Percentiles rank a stretch among this genome's conserved stretches.
Evolutionary conservation across 2,888 invertebrate species (phyloP).

Genomic region (Girardia tigrina): DNA sequence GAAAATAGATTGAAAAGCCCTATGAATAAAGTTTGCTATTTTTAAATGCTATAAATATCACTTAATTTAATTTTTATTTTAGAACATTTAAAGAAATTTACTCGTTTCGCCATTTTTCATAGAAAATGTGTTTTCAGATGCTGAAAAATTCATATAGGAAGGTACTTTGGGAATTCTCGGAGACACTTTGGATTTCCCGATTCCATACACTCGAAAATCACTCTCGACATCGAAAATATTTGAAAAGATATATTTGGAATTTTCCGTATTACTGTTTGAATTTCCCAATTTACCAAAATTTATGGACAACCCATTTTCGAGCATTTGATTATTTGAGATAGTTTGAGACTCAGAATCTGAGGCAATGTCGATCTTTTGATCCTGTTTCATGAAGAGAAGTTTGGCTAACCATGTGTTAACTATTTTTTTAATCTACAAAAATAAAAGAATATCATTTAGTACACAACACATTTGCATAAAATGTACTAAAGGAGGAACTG

Average conservation of each 20-base stretch:
- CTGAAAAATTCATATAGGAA: not conserved
- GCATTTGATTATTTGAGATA: not conserved
- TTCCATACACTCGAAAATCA: conserved; percentile 58
- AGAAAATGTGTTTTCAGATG: not conserved
- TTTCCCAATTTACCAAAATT: not conserved
- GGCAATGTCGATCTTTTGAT: not conserved
- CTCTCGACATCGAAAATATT: conserved; percentile 93
- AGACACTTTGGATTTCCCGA: not conserved
- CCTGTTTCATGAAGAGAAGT: conserved; percentile 73
- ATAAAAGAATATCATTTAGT: not conserved
- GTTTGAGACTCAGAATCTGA: not conserved
- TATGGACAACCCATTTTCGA: conserved; percentile 16
- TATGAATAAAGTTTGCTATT: no score
- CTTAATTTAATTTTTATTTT: no score
- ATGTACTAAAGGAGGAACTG: conserved; percentile 92
- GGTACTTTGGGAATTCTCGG: not conserved
- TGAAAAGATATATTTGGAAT: conserved; percentile 82
- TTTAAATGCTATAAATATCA: no score
- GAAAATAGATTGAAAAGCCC: no score
- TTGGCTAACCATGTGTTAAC: conserved; percentile 94
- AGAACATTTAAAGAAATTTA: no score
- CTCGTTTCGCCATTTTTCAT: not conserved
- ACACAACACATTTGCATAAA: no score
- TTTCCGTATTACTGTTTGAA: conserved; percentile 66
- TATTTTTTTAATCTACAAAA: conserved; percentile 73